Evolutionary conservation across 2,888 invertebrate species (phyloP).

Genomic region (Mythimna impura): DNA sequence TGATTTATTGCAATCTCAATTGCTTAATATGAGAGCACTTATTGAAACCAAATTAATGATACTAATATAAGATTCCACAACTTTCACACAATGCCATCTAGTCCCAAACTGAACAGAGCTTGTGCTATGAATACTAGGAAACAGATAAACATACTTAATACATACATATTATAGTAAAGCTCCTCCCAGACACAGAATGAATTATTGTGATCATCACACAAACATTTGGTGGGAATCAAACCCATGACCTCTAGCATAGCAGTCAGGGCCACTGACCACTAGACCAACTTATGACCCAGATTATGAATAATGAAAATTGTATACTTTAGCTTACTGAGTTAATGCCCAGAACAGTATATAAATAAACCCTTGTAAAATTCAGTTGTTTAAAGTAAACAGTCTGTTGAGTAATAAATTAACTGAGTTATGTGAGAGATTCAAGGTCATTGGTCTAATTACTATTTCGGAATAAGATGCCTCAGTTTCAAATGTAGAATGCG

Average conservation of each 20-base stretch:
- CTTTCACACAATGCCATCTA: background rate
- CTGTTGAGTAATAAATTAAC: slow-evolving; percentile 7
- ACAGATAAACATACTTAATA: no score
- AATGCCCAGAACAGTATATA: slow-evolving; percentile 11
- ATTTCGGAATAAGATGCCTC: background rate
- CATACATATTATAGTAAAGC: no score
- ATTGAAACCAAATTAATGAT: background rate
- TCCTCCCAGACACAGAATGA: no score
- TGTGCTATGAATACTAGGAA: no score
- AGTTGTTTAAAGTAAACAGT: slow-evolving; percentile 9
- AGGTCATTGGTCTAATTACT: background rate
- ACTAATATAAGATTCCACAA: background rate
- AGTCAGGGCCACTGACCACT: no score
- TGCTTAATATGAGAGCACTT: slow-evolving; percentile 12
- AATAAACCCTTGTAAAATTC: slow-evolving; percentile 23
- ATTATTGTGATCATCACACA: no score
- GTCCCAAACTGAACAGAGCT: no score
- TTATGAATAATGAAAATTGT: background rate
- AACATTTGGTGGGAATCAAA: no score
- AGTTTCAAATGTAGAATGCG: background rate
- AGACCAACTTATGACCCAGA: background rate
- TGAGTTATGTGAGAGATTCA: slow-evolving; percentile 5
- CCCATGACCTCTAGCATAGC: no score
- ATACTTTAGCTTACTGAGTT: background rate
- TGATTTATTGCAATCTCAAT: slow-evolving; percentile 22